These are phyloP conservation scores for Hydrotaea cyrtoneurina DNA, from an alignment of 2,888 invertebrate species.

Conservation along the genomic window DNA sequence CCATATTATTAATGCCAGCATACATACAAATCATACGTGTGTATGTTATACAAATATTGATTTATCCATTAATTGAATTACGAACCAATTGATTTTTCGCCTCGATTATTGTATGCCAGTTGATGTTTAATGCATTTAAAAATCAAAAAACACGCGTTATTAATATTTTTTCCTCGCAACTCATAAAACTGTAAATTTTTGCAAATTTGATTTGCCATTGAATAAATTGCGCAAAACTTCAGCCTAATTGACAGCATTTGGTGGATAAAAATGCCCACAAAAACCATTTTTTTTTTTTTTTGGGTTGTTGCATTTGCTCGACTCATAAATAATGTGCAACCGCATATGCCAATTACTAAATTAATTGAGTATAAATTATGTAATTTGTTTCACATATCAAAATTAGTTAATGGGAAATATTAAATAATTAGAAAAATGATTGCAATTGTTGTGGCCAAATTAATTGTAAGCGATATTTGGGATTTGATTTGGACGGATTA, in stretches of 20 bases:
- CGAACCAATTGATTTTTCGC: not conserved
- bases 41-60: no score
- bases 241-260: constrained; percentile 10
- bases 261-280: not conserved
- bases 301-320: no score
- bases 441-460: not conserved
- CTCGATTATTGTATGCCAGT: not conserved
- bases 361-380: constrained; percentile 4
- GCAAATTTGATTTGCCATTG: not conserved
- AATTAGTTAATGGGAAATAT: constrained; percentile 15
- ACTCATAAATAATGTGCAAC: constrained; percentile 3
- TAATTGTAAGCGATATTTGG: no score
- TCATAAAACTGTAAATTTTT: not conserved
- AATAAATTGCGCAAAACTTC: not conserved
- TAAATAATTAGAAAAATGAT: not conserved
- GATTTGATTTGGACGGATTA: no score
- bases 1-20: no score
- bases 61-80: not conserved
- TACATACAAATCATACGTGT: no score
- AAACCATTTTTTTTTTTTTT: not conserved
- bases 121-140: not conserved
- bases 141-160: no score
- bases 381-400: not conserved
- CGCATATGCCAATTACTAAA: constrained; percentile 10
- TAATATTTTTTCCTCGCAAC: not conserved